Evolutionary conservation across 2,888 invertebrate species (phyloP).

Genomic region (Oscheius onirici): DNA sequence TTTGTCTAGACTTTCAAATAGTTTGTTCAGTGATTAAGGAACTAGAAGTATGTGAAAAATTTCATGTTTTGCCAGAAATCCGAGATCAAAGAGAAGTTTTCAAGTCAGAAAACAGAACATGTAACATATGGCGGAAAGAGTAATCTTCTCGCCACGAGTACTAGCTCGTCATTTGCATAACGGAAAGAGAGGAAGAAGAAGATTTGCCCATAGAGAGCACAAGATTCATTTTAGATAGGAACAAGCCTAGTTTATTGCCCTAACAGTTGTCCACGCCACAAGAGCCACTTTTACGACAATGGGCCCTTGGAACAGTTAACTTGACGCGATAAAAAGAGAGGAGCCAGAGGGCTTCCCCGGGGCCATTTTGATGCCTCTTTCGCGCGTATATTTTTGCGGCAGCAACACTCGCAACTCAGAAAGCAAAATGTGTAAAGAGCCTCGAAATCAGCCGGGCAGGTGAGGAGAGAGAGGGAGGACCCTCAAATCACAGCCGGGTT

Average conservation of each 20-base stretch:
- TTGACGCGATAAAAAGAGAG: too few relatives aligned
- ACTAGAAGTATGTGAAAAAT: too few relatives aligned
- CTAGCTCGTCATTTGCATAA: too few relatives aligned
- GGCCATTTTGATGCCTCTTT: background rate
- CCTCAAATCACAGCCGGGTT: constrained; percentile 6
- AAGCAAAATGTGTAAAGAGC: constrained; percentile 17
- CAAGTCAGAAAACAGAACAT: background rate
- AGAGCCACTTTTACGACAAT: background rate
- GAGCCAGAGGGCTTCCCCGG: background rate
- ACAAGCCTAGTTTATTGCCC: too few relatives aligned
- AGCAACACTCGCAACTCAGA: background rate
- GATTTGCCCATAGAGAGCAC: background rate
- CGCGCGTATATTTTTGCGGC: constrained; percentile 7
- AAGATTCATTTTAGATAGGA: background rate
- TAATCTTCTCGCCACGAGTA: background rate
- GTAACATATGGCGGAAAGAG: too few relatives aligned
- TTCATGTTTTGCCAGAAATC: too few relatives aligned
- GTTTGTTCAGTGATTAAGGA: too few relatives aligned
- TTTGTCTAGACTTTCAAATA: background rate
- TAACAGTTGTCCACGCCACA: background rate
- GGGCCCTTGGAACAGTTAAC: background rate
- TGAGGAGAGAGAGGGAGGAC: constrained; percentile 12
- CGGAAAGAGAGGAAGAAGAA: background rate
- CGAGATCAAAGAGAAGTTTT: too few relatives aligned
- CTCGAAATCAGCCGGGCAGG: constrained; percentile 22